These are phyloP conservation scores for Candoia aspera DNA, from an alignment of 2,113 vertebrate genomes.

Conservation along the genomic window DNA sequence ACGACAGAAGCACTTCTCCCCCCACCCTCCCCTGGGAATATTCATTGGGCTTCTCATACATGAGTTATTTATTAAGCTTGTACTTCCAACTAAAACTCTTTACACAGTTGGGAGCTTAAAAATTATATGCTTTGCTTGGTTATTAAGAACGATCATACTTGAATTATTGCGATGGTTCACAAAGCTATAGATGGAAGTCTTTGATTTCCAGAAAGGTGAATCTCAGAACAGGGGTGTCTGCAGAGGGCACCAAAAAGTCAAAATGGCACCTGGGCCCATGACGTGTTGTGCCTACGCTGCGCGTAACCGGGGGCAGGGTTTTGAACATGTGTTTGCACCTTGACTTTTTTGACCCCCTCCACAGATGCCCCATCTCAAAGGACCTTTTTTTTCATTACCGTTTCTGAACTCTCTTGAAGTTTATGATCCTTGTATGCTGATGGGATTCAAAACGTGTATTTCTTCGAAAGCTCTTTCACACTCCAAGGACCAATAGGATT, in stretches of 20 bases:
- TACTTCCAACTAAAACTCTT: background rate
- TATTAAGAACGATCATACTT: background rate
- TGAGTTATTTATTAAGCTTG: background rate
- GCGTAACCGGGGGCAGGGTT: background rate
- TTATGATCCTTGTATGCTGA: background rate
- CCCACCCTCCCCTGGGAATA: background rate
- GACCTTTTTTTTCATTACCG: background rate
- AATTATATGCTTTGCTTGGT: background rate
- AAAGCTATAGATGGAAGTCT: background rate
- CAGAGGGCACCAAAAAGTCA: background rate
- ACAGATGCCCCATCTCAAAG: background rate
- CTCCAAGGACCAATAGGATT: background rate
- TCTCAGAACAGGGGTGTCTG: background rate
- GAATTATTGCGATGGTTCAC: background rate
- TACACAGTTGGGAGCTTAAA: background rate
- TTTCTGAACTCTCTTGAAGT: background rate
- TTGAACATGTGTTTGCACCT: background rate
- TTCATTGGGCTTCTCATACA: background rate
- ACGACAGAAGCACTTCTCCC: background rate
- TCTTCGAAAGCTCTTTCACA: background rate
- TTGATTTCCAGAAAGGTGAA: background rate
- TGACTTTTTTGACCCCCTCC: background rate
- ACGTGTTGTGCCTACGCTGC: background rate
- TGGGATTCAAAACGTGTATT: background rate
- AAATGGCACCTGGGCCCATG: background rate